Base-by-base conservation (phyloP, 2,797 vertebrate species). In the Enteromius trimaculatus region DNA sequence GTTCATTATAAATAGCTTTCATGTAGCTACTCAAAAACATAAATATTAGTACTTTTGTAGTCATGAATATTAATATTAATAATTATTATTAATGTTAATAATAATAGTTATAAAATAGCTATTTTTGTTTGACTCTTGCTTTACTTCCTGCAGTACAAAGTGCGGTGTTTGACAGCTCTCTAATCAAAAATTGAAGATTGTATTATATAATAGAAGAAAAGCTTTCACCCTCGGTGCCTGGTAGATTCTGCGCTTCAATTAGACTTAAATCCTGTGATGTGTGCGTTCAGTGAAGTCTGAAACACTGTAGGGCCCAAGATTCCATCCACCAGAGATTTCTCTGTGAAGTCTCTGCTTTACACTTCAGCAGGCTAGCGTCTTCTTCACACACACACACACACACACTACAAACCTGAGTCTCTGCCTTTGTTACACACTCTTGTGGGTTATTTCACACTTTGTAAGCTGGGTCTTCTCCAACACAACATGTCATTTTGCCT, bases 221-320 rank as follows among this genome's bases (percentile, higher is more conserved):
- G 82, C 53, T 83, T 78, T 70, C 75, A 78, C 53, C 75, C 75
- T 51, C 37, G 77, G 82, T 71, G 76, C 53, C 81, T 68, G 26
- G 3, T 60, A 37, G 75, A 68, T 79, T 74, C 74, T 78, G 68
- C 21, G 69, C 37, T 86, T 86, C 80, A 86, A 86, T 86, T 86
- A 86, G 68, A 80, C 70, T 76, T 62, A 53, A 81, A 70, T 77
- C 81, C 49, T 86, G 77, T 86, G 85, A 84, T 86, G 82, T 81
- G 39, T 69, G 84, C 17, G 47, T 71, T 64, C 69, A 80, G 53
- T 87, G 80, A 77, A 82, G 74, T 82, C 69, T 79, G 75, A 78
- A 80, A 76, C 65, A 74, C 77, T 62, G 60, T 29, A 82, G 55
- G 53, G 69, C 75, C 86, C 26, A 23, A 83, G 80, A 80, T 80